Base-by-base conservation (phyloP, 1,140 invertebrate species). In the Sminthurides bifidus region DNA sequence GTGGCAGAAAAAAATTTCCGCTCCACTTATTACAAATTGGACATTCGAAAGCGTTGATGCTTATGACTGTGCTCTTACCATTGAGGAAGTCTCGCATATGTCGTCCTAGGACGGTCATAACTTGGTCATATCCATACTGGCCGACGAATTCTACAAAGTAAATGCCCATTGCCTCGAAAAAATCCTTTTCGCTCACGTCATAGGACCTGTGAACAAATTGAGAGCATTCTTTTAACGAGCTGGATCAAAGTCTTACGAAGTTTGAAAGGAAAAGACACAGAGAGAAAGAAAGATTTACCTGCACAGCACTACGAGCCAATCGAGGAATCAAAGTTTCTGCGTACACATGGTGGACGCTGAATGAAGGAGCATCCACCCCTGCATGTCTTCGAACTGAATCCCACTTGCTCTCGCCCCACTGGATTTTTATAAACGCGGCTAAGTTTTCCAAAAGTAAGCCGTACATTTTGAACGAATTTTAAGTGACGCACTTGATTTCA, bases 51-150 rank as follows among this genome's bases (percentile, higher is more conserved):
- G n/a, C 23, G 27, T 31, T 24, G 17, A 46, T 56, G 17, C 45
- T 21, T 3, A 46, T 6, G 21, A 44, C 15, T 43, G 30, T 33
- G 10, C 10, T n/a, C 50, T 68, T 65, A 48, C 92, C 92, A 67
- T 95, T 96, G 1, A 97, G 78, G 69, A 97, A 97, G 71, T 96
- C 92, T 53, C 92, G 73, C 79, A 97, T 88, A 68, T 95, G 87
- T 6, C 92, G 76, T 1, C 92, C 89, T 5, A 92, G 74, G 1
- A 92, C 88, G 17, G 86, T 89, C 3, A 93, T 70, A 0, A 93
- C 86, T 56, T 85, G 75, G 70, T 95, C 91, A 71, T 96, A 95
- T 4, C 91, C 63, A 68, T 93, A 95, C 66, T 93, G 88, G n/a
- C 88, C 84, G 1, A 92, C 85, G 68, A 90, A 92, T 37, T 83